Percentiles rank a stretch among this genome's conserved stretches.
Conservation (phyloP, 2,888 invertebrate species). For the Dolichomitus sp. region DNA sequence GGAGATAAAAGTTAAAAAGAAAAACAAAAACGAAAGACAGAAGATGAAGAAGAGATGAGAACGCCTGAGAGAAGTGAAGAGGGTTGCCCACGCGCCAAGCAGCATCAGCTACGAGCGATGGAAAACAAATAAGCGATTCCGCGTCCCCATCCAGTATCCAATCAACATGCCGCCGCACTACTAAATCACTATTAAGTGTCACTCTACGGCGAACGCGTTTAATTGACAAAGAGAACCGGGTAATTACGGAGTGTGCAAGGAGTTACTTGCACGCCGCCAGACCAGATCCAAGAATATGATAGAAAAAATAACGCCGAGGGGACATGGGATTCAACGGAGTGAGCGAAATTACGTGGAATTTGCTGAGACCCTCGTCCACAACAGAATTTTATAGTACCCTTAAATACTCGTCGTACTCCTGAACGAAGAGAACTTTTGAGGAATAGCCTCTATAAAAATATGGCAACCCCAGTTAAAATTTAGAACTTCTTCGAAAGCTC, state of each 20-base stretch:
- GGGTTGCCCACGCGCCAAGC: constrained; percentile 41
- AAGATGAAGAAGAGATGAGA: constrained; percentile 10
- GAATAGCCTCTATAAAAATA: too few species aligned
- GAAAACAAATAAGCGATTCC: constrained; percentile 58
- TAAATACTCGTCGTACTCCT: too few species aligned
- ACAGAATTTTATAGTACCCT: background rate
- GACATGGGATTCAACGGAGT: background rate
- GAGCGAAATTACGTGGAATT: constrained; percentile 1
- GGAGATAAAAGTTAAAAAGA: constrained; percentile 14
- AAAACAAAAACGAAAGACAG: constrained; percentile 6
- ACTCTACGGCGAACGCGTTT: constrained; percentile 68
- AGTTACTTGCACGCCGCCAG: constrained; percentile 42
- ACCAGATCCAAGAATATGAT: constrained; percentile 30
- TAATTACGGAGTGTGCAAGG: constrained; percentile 74
- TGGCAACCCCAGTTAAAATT: too few species aligned
- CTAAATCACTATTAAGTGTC: constrained; percentile 78
- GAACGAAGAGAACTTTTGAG: too few species aligned
- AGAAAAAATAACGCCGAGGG: background rate
- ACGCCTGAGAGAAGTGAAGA: constrained; percentile 14
- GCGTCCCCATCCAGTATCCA: constrained; percentile 36
- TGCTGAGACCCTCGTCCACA: background rate
- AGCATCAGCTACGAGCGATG: constrained; percentile 25
- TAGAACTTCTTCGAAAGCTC: too few species aligned
- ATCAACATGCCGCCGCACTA: constrained; percentile 63
- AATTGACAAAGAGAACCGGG: constrained; percentile 74